phyloP scores from a whole-genome alignment of 2,888 invertebrate genomes.

The Nezara viridula region DNA sequence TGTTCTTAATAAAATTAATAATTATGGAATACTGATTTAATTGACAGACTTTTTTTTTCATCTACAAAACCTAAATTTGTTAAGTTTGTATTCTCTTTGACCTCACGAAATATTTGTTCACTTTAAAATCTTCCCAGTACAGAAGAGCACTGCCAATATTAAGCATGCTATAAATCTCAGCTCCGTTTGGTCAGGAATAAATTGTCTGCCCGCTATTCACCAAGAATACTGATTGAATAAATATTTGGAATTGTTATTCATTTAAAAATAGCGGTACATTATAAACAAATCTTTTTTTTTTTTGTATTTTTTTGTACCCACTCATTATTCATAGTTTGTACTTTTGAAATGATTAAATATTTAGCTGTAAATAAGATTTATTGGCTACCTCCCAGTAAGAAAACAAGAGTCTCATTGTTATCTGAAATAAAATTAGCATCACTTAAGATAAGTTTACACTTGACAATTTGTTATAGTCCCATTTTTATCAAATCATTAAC shows the following conservation, averaged over 20 bases:
- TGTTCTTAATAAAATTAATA: too few species aligned
- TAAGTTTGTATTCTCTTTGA: neutral
- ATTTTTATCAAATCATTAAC: too few species aligned
- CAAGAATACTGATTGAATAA: neutral
- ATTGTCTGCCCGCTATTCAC: neutral
- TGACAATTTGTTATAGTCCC: too few species aligned
- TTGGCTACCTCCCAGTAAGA: too few species aligned
- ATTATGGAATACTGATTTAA: too few species aligned
- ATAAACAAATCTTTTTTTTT: too few species aligned
- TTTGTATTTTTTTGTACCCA: neutral
- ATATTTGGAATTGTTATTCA: neutral
- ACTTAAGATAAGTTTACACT: too few species aligned
- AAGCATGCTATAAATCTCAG: conserved; percentile 6
- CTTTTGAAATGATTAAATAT: neutral
- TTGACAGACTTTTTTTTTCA: too few species aligned
- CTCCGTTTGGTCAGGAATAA: neutral
- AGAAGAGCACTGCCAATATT: neutral
- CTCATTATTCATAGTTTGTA: neutral
- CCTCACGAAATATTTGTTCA: neutral
- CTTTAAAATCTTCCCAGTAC: neutral
- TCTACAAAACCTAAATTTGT: neutral
- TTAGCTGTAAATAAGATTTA: neutral
- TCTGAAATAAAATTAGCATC: too few species aligned
- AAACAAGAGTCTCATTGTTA: too few species aligned
- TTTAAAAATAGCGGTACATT: neutral